phyloP scores from a whole-genome alignment of 2,797 vertebrate species.

The Cottoperca gobio region DNA sequence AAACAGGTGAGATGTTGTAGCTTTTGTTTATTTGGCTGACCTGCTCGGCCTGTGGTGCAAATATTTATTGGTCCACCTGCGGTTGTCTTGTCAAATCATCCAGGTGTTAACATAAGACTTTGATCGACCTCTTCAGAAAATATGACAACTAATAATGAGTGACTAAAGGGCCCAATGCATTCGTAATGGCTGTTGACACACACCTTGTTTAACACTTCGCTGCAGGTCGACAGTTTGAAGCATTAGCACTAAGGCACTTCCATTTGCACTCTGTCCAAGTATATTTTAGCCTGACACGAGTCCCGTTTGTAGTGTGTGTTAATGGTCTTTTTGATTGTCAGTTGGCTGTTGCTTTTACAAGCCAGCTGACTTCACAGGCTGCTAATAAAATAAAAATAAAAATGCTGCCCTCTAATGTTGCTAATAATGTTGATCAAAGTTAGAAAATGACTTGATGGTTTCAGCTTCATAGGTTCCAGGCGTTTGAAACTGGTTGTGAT shows the following conservation, averaged over 20 bases:
- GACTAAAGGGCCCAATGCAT: neutral
- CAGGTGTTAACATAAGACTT: conserved; percentile 32
- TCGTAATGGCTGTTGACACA: neutral
- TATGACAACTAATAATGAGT: neutral
- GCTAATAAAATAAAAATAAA: conserved; percentile 7
- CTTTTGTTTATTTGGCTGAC: conserved; percentile 9
- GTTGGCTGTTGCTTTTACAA: conserved; percentile 16
- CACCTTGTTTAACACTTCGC: neutral
- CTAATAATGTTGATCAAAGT: neutral
- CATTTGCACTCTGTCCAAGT: neutral
- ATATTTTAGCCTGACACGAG: neutral
- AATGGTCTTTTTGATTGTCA: conserved; percentile 23
- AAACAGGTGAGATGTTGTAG: conserved; percentile 17
- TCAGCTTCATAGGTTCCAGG: neutral
- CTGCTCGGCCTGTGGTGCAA: conserved; percentile 11
- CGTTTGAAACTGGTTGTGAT: neutral
- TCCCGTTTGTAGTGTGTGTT: neutral
- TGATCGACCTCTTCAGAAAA: neutral
- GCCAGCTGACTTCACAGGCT: conserved; percentile 14
- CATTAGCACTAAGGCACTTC: conserved; percentile 9
- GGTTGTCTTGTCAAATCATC: conserved; percentile 7
- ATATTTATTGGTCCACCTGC: conserved; percentile 7
- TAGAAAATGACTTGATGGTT: neutral
- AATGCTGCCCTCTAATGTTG: neutral
- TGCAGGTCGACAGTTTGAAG: conserved; percentile 1